Evolutionary conservation across 2,888 invertebrate genomes (phyloP), one percentile per base, ranked within the genome.

Genomic region (Theretra japonica): DNA sequence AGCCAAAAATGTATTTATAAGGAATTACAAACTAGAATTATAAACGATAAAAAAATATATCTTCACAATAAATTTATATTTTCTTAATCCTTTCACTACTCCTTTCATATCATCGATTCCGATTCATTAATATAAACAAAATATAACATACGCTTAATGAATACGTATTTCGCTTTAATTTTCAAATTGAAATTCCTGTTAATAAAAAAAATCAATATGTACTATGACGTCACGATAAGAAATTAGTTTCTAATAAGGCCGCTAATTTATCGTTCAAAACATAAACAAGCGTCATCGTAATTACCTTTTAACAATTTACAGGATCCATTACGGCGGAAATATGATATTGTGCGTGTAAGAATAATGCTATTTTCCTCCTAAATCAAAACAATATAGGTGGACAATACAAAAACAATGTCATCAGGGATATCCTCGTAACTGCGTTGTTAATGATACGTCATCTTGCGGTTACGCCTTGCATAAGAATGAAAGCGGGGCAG

Each of bases 201-300:
- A 0, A 2, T 2, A 8, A 11, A 2, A 33, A 33, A 8, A 41
- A 41, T 41, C 11, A 53, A 7, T 8, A n/a, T 15, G 53, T 6
- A 53, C 0, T n/a, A 4, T n/a, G 2, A 53, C 53, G 53, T 53
- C 53, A 53, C 53, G 7, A 53, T 19, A 4, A 41, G 8, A 11
- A 41, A 33, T 33, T 33, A 33, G 41, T 15, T 41, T 41, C 41
- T 41, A 41, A 15, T 41, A 15, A 41, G 3, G 41, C 15, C 41
- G 3, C 41, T 11, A 11, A 41, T 11, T 41, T 41, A 41, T 41
- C 11, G 41, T 62, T 65, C 1, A 48, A 21, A 41, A 41, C 33
- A 21, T 41, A 62, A 41, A 23, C 41, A 65, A 48, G 23, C 65
- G 65, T 65, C 65, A 65, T 65, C 23, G 48, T 53, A 21, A 7